phyloP scores from a whole-genome alignment of 2,888 invertebrate species.

The Cephalotes varians region DNA sequence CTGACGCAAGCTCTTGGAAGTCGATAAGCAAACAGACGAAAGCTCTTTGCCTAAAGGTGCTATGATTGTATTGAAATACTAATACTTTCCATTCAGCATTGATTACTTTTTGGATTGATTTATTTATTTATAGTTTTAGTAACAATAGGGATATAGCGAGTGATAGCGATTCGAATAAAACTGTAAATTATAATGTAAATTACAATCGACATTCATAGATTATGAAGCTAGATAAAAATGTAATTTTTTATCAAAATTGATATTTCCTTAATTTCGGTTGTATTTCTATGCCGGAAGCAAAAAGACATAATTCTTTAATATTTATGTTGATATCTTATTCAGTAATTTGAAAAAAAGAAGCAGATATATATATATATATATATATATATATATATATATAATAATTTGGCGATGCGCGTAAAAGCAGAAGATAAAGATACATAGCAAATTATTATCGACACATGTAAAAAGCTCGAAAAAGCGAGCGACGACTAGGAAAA shows the following conservation, averaged over 20 bases:
- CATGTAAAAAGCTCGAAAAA: neutral
- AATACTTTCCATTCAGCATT: neutral
- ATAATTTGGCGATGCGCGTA: neutral
- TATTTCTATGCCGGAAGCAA: neutral
- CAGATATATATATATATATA: too few species aligned
- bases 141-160: neutral
- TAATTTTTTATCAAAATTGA: neutral
- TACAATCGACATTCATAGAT: neutral
- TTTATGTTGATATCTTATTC: neutral
- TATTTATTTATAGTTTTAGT: neutral
- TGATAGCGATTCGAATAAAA: neutral
- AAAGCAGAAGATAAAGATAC: neutral
- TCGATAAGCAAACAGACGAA: slow-evolving; percentile 42
- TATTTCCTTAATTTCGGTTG: neutral
- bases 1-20: slow-evolving; percentile 66
- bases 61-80: slow-evolving; percentile 18
- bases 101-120: neutral
- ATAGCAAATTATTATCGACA: neutral
- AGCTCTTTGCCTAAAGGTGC: neutral
- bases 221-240: neutral
- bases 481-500: neutral
- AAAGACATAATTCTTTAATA: neutral
- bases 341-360: neutral
- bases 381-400: too few species aligned
- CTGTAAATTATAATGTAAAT: neutral